These are phyloP conservation scores for Rhinogobio ventralis DNA, from an alignment of 2,797 vertebrate species.

Conservation along the genomic window DNA sequence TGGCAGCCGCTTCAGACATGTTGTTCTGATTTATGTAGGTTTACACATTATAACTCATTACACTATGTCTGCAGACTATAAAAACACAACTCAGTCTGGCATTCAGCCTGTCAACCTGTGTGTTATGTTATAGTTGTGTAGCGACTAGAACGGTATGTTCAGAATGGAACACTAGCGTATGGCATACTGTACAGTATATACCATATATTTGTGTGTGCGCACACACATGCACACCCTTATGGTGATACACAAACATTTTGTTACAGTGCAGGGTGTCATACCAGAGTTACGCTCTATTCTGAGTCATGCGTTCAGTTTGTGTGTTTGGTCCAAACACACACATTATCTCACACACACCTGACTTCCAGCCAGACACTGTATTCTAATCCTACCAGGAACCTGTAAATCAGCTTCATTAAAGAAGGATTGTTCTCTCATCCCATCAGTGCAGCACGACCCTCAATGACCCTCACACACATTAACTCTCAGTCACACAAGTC, in stretches of 20 bases:
- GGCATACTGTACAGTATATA: neutral
- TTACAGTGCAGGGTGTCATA: neutral
- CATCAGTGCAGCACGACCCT: conserved; percentile 28
- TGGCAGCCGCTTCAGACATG: conserved; percentile 46
- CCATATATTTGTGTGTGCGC: too few relatives aligned
- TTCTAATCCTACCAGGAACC: conserved; percentile 57
- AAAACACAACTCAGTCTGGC: conserved; percentile 30
- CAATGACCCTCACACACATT: conserved; percentile 19
- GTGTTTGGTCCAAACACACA: conserved; percentile 19
- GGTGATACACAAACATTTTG: neutral
- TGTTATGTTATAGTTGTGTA: neutral
- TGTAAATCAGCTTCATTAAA: conserved; percentile 61
- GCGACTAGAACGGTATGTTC: neutral
- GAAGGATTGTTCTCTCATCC: conserved; percentile 57
- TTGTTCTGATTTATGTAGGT: conserved; percentile 48
- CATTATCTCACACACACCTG: conserved; percentile 29
- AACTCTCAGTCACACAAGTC: neutral
- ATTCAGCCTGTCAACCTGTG: conserved; percentile 55
- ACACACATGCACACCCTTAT: neutral
- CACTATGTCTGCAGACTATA: conserved; percentile 48
- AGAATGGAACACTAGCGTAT: neutral
- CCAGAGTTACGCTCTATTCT: neutral
- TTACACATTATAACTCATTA: conserved; percentile 52
- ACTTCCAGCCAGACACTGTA: conserved; percentile 47
- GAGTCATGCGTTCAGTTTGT: conserved; percentile 16